Base-by-base conservation (phyloP, 2,113 vertebrate genomes). In the Podilymbus podiceps region DNA sequence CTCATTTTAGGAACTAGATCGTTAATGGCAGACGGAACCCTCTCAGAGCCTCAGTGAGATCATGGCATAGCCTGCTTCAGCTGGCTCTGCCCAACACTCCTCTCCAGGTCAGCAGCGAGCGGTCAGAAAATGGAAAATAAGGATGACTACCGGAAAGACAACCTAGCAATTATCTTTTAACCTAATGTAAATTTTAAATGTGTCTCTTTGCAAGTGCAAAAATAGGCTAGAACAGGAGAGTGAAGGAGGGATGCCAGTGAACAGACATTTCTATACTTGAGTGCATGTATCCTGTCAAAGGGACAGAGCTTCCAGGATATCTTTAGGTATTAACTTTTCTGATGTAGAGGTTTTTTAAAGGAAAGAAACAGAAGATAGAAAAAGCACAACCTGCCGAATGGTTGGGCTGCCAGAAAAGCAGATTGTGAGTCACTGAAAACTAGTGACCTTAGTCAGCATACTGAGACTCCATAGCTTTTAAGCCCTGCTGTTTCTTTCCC, bases 401-500 rank as follows among this genome's bases (percentile, higher is more conserved):
- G 15, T 22, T 59, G 62, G 38, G 59, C 68, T 96, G 88, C 72
- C 95, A 96, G 68, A 88, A 93, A 71, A 91, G 7, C 72, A 94
- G 92, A 71, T 44, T 90, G 85, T 49, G 88, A 94, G 55, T 88
- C 88, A 88, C 11, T 73, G 63, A 74, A 91, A 71, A 30, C 62
- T 21, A 9, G 55, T 80, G 93, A 93, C 75, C 90, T 93, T 30
- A 90, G 67, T 90, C 82, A 91, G 89, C 81, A 73, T 15, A n/a
- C 47, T 85, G 82, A 5, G 3, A 22, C 78, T 88, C 71, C 46
- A 3, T 2, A 44, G 89, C 71, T 77, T 49, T 66, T 19, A 53
- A 90, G 78, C 66, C 67, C 77, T 74, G 71, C 53, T 85, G 72
- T 38, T 73, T 33, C 82, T 49, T 53, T n/a, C 27, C 93, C 69